Percentiles rank a stretch among this genome's conserved stretches.
These are phyloP conservation scores for Lemur catta DNA, from an alignment of 2,797 vertebrate species.

Conservation along the genomic window DNA sequence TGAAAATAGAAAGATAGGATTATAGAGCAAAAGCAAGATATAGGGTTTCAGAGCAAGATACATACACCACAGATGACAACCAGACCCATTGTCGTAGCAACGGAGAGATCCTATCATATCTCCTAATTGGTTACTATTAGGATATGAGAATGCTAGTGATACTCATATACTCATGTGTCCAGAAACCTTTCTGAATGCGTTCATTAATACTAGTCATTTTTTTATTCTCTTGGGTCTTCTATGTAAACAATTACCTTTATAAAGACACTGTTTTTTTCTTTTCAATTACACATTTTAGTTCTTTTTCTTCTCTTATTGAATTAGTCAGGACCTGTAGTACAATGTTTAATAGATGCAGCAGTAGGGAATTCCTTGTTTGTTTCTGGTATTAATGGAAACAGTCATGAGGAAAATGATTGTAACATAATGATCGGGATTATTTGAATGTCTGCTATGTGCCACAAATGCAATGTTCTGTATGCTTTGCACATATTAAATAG, in stretches of 20 bases:
- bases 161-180: not conserved
- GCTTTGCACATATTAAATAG: not conserved
- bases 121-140: not conserved
- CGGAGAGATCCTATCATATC: not conserved
- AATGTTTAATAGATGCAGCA: not conserved
- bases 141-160: not conserved
- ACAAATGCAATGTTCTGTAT: not conserved
- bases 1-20: too few relatives aligned
- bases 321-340: not conserved
- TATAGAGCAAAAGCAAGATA: too few relatives aligned
- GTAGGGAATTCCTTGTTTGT: not conserved
- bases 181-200: not conserved
- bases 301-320: not conserved
- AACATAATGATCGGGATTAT: not conserved
- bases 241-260: not conserved
- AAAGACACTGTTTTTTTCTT: not conserved
- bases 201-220: not conserved
- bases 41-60: too few relatives aligned
- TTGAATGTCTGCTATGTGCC: not conserved
- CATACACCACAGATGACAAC: too few relatives aligned
- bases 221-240: conserved; percentile 5
- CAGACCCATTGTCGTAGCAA: too few relatives aligned
- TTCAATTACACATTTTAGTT: not conserved
- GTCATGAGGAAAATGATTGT: not conserved
- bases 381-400: not conserved